Conservation (phyloP, 2,888 invertebrate genomes). For the Eueremaeus valkanovi region DNA sequence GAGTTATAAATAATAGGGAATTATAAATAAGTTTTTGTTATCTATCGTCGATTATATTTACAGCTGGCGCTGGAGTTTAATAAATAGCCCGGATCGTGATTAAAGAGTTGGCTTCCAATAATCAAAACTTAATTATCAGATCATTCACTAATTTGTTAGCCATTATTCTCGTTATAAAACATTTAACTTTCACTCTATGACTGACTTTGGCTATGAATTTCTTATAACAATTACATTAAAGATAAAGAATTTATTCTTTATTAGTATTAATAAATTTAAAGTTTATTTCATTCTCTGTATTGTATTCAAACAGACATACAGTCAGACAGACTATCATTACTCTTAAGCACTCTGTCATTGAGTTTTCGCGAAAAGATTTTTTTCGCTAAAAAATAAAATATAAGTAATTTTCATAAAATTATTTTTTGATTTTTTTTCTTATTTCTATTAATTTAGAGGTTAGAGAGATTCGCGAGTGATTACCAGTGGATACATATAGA, state of each 20-base stretch:
- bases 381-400: neutral
- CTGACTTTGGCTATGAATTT: neutral
- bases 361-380: neutral
- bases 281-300: neutral
- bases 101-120: constrained; percentile 28
- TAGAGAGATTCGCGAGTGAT: neutral
- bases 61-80: constrained; percentile 20
- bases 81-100: constrained; percentile 26
- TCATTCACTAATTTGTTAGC: constrained; percentile 3
- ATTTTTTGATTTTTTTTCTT: neutral
- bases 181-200: neutral
- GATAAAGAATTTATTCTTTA: neutral
- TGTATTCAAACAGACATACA: neutral
- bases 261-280: neutral
- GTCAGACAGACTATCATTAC: constrained; percentile 2
- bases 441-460: constrained; percentile 11
- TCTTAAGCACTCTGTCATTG: no score
- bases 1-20: constrained; percentile 30
- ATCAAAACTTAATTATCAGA: constrained; percentile 6
- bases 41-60: neutral
- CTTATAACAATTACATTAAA: neutral
- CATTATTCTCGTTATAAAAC: constrained; percentile 12
- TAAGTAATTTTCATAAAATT: neutral
- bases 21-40: neutral
- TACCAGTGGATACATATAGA: neutral